Evolutionary conservation across 1,140 invertebrate genomes (phyloP).

Genomic region (Phortica variegata): DNA sequence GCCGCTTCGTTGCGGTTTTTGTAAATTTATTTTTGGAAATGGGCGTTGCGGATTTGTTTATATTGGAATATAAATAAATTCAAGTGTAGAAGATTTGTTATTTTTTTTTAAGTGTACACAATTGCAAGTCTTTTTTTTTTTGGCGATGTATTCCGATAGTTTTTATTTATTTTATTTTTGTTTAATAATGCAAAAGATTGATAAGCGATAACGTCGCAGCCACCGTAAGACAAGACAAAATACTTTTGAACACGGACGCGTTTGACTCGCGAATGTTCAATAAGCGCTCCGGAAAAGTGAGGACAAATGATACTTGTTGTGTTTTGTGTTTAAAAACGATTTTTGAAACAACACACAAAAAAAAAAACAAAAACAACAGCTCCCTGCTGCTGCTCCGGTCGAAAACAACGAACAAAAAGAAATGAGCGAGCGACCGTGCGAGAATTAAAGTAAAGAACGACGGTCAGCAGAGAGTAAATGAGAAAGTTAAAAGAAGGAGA

Average conservation of each 20-base stretch:
- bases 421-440: background rate
- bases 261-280: slow-evolving; percentile 8
- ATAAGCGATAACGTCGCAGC: slow-evolving; percentile 29
- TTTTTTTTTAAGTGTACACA: background rate
- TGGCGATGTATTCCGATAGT: background rate
- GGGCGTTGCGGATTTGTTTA: slow-evolving; percentile 41
- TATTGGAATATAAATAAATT: slow-evolving; percentile 51
- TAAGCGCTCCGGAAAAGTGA: slow-evolving; percentile 8
- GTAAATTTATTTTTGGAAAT: slow-evolving; percentile 45
- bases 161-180: background rate
- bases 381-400: slow-evolving; percentile 17
- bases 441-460: too few species aligned
- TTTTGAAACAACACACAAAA: slow-evolving; percentile 4
- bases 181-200: background rate
- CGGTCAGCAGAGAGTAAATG: too few species aligned
- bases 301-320: slow-evolving; percentile 26
- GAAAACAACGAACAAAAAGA: slow-evolving; percentile 9
- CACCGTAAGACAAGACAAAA: slow-evolving; percentile 26
- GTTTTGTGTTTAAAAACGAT: slow-evolving; percentile 9
- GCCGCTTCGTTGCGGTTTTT: slow-evolving; percentile 14
- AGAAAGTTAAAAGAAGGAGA: too few species aligned
- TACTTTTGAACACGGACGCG: slow-evolving; percentile 1
- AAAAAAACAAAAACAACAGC: slow-evolving; percentile 2
- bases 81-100: slow-evolving; percentile 15
- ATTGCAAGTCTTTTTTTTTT: background rate